phyloP scores from a whole-genome alignment of 2,797 vertebrate species.

The Falco berigora region DNA sequence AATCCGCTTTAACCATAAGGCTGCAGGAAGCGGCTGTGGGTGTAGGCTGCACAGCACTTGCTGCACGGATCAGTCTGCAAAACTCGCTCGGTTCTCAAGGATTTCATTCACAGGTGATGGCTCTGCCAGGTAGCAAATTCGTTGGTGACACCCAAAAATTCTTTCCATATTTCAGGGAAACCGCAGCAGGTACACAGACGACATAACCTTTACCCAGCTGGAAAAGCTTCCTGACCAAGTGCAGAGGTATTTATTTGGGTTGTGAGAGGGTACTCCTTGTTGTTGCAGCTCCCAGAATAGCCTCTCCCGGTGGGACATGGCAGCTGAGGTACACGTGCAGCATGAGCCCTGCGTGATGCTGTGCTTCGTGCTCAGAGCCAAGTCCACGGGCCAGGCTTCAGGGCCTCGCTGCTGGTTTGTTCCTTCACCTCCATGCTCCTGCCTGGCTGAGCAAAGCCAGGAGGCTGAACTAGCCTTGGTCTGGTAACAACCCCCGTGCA shows the following conservation, averaged over 20 bases:
- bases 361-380: neutral
- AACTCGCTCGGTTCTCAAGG: neutral
- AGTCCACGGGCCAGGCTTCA: neutral
- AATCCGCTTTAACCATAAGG: neutral
- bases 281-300: slow-evolving; percentile 47
- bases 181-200: neutral
- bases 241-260: neutral
- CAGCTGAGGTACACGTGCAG: neutral
- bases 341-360: neutral
- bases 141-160: neutral
- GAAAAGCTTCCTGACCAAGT: neutral
- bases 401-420: neutral
- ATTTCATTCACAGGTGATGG: neutral
- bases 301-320: neutral
- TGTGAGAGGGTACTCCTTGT: neutral
- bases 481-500: neutral
- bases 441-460: neutral
- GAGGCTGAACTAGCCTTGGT: neutral
- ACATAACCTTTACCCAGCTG: slow-evolving; percentile 6
- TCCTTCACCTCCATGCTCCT: neutral
- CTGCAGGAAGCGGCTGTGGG: neutral
- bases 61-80: neutral
- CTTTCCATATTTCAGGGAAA: neutral
- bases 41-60: neutral
- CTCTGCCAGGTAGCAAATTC: neutral